Evolutionary conservation across 2,113 vertebrate species (phyloP).

Genomic region (Serinus canaria): DNA sequence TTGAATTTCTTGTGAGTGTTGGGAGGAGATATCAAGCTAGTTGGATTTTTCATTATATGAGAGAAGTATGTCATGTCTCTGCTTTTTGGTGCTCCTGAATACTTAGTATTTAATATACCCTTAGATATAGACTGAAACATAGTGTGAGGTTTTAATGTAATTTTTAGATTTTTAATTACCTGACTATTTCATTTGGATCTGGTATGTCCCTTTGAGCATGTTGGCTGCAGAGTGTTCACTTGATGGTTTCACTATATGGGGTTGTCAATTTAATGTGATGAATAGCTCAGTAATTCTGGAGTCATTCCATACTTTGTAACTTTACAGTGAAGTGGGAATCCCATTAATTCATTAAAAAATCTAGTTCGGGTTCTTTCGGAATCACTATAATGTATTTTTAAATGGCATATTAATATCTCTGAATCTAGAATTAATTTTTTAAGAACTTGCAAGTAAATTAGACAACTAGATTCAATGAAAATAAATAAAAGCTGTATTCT

Average conservation of each 20-base stretch:
- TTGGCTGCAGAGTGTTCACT: neutral
- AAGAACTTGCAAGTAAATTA: neutral
- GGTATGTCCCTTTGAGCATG: neutral
- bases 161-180: conserved; percentile 30
- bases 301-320: neutral
- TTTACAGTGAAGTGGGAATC: neutral
- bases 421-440: neutral
- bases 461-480: neutral
- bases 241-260: conserved; percentile 26
- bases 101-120: neutral
- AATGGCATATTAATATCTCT: neutral
- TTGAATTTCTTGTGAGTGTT: neutral
- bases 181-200: conserved; percentile 13
- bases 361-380: neutral
- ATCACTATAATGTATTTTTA: neutral
- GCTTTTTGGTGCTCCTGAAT: neutral
- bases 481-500: neutral
- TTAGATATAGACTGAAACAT: neutral
- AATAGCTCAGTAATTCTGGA: neutral
- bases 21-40: neutral
- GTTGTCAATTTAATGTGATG: conserved; percentile 25
- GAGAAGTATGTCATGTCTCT: neutral
- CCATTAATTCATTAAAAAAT: neutral
- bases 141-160: neutral
- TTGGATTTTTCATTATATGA: neutral